A percentile compares a stretch with the other conserved stretches of the same genome.
Evolutionary conservation across 2,113 vertebrate species (phyloP).

Genomic region (Acrocephalus kingi): DNA sequence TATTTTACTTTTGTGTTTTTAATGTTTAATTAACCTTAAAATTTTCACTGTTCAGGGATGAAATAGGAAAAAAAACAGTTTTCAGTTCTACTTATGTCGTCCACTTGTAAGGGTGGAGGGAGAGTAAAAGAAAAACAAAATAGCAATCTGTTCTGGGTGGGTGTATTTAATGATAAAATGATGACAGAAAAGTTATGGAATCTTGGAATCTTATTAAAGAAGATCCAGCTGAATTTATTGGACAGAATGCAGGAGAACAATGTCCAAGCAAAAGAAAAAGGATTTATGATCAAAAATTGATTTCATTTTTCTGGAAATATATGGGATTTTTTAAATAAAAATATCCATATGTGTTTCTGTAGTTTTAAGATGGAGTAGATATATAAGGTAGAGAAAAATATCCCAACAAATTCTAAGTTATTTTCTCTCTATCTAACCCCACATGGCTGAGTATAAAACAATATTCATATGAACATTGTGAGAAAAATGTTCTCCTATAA

Average conservation of each 20-base stretch:
- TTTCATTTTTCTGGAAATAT: neutral
- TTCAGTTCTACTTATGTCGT: neutral
- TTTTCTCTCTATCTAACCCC: neutral
- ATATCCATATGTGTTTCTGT: fast-evolving
- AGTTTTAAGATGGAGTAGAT: neutral
- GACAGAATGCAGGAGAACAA: neutral
- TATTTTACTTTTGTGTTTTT: neutral
- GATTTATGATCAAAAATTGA: neutral
- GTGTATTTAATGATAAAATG: neutral
- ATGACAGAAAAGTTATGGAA: neutral
- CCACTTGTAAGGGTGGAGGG: neutral
- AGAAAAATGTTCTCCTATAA: neutral
- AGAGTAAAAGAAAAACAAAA: neutral
- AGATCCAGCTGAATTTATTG: neutral
- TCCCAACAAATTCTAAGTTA: neutral
- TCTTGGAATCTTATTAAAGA: neutral
- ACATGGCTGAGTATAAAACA: neutral
- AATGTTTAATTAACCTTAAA: neutral
- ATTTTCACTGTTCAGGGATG: neutral
- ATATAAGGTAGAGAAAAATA: neutral
- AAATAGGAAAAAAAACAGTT: neutral
- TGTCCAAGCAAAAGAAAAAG: neutral
- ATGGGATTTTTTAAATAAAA: neutral
- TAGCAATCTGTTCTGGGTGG: neutral
- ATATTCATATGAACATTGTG: neutral